These are phyloP conservation scores for Choristoneura rosaceana DNA, from an alignment of 2,888 invertebrate species.

Conservation along the genomic window DNA sequence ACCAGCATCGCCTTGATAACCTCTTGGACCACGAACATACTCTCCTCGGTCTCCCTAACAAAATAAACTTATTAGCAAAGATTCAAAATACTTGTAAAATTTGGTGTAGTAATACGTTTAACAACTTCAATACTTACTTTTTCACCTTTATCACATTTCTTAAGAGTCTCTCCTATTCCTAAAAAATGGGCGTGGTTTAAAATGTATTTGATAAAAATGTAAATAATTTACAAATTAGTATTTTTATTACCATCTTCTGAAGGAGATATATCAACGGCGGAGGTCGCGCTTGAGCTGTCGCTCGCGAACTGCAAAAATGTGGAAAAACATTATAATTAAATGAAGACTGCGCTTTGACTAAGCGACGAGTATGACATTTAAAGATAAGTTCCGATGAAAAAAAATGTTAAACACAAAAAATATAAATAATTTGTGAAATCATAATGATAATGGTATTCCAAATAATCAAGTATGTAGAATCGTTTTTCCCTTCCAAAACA, in stretches of 20 bases:
- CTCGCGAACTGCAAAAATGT: background rate
- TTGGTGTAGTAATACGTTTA: background rate
- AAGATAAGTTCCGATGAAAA: background rate
- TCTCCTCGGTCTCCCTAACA: slow-evolving; percentile 60
- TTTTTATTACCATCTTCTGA: background rate
- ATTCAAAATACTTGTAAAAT: slow-evolving; percentile 35
- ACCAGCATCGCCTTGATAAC: slow-evolving; percentile 87
- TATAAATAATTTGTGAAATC: no score
- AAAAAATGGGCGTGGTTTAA: background rate
- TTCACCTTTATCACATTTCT: slow-evolving; percentile 47
- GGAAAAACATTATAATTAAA: background rate
- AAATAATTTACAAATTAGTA: background rate
- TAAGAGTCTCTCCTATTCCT: background rate
- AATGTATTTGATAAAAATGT: background rate
- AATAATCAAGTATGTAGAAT: background rate
- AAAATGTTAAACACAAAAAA: background rate
- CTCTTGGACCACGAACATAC: slow-evolving; percentile 52
- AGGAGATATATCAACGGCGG: background rate
- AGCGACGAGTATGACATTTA: background rate
- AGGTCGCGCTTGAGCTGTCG: no score
- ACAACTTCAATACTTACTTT: slow-evolving; percentile 17
- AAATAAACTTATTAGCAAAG: slow-evolving; percentile 45
- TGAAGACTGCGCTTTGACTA: background rate
- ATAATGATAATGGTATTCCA: background rate
- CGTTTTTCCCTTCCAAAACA: background rate